Evolutionary conservation across 2,113 vertebrate genomes (phyloP).

Genomic region (Saguinus imperator): DNA sequence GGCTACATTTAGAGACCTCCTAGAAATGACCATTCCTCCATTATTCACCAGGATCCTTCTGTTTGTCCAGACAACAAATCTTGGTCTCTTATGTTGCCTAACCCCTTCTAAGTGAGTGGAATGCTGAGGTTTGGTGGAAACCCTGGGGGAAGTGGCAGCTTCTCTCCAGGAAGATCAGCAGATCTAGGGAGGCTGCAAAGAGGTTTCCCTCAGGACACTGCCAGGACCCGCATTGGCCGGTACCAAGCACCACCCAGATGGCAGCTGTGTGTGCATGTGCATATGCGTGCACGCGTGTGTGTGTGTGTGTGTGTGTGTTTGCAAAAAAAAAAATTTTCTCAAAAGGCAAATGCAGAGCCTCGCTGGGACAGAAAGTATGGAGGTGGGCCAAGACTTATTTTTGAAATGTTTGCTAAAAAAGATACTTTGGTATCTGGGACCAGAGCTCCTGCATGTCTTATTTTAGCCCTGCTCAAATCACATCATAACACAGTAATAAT

Average conservation of each 20-base stretch:
- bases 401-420: conserved; percentile 56
- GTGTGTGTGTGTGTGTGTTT: not conserved
- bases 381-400: conserved; percentile 46
- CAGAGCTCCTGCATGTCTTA: conserved; percentile 40
- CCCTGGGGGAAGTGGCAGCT: not conserved
- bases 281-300: not conserved
- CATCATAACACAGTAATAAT: conserved; percentile 5
- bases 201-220: not conserved
- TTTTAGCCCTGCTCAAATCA: conserved; percentile 57
- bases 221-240: not conserved
- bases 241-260: not conserved
- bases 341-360: conserved; percentile 44
- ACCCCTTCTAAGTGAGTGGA: not conserved
- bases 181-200: not conserved
- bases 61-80: not conserved
- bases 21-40: not conserved
- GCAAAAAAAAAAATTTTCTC: not conserved
- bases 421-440: conserved; percentile 30
- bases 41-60: not conserved
- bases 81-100: not conserved
- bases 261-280: not conserved
- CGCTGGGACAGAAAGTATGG: not conserved
- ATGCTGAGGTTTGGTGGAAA: not conserved
- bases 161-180: not conserved
- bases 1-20: not conserved